Conservation (phyloP, 2,113 vertebrate species). For the Paramormyrops kingsleyae region DNA sequence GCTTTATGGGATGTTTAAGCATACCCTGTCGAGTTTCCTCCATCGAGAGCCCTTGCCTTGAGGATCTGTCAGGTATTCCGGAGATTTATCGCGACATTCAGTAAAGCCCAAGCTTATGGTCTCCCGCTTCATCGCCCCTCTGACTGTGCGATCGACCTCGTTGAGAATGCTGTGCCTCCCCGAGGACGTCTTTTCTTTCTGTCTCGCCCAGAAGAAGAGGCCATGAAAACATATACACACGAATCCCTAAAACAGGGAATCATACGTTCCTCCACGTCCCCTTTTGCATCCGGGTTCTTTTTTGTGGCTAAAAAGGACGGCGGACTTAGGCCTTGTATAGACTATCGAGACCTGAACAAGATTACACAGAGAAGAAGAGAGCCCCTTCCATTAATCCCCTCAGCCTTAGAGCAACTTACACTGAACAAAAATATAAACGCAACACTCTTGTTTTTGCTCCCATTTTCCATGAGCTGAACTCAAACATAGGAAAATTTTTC, state of each 20-base stretch:
- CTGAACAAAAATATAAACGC: too few species aligned
- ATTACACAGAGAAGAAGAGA: too few species aligned
- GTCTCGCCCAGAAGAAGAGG: not conserved
- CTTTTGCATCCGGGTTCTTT: not conserved
- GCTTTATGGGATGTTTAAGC: too few species aligned
- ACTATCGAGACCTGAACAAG: too few species aligned
- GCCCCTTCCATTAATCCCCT: too few species aligned
- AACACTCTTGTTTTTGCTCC: too few species aligned
- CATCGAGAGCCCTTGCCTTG: too few species aligned
- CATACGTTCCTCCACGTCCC: conserved; percentile 10
- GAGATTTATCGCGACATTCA: not conserved
- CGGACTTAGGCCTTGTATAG: too few species aligned
- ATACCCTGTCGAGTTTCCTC: too few species aligned
- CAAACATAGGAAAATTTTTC: too few species aligned
- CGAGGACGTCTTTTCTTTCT: not conserved
- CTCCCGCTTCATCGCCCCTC: not conserved
- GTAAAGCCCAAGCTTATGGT: not conserved
- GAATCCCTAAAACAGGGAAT: not conserved
- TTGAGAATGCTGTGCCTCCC: not conserved
- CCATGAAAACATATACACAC: not conserved
- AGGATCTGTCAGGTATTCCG: not conserved
- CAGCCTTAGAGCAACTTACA: too few species aligned
- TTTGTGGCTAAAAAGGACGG: not conserved
- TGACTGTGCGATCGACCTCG: conserved; percentile 14
- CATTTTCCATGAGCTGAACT: too few species aligned